phyloP scores from a whole-genome alignment of 2,797 vertebrate species.

The Lophotriccus pileatus region DNA sequence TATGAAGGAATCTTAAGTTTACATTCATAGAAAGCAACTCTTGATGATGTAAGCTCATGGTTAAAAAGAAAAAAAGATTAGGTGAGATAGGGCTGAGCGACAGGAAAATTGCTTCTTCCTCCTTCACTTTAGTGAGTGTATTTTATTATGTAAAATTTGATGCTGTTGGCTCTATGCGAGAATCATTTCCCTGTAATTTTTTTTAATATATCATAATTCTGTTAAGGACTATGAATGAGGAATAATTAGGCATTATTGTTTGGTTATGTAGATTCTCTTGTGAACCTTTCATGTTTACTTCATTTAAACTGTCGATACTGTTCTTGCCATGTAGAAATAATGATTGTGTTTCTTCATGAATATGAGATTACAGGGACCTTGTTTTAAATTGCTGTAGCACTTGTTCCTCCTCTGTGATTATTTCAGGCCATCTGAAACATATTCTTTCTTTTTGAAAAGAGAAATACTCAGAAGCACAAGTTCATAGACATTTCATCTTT shows the following conservation, averaged over 20 bases:
- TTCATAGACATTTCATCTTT: neutral
- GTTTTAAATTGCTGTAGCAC: neutral
- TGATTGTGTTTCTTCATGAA: constrained; percentile 1
- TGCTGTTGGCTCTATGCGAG: neutral
- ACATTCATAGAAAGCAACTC: neutral
- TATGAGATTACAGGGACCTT: constrained; percentile 17
- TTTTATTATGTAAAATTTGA: neutral
- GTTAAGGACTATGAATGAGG: neutral
- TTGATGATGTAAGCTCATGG: neutral
- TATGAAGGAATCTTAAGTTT: neutral
- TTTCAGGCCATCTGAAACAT: neutral
- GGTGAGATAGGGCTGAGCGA: fast-evolving
- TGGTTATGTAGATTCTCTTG: constrained; percentile 24
- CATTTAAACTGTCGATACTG: neutral
- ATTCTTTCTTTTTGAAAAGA: neutral
- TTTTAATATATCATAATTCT: neutral
- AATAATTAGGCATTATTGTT: constrained; percentile 35
- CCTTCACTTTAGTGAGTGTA: neutral
- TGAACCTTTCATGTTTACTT: constrained; percentile 30
- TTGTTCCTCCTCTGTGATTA: neutral
- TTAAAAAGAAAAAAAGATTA: neutral
- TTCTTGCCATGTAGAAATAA: constrained; percentile 11
- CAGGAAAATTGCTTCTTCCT: neutral
- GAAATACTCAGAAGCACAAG: neutral
- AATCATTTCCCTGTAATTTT: neutral